Evolutionary conservation across 2,888 invertebrate genomes (phyloP).

Genomic region (Ichneumoninae sp.): DNA sequence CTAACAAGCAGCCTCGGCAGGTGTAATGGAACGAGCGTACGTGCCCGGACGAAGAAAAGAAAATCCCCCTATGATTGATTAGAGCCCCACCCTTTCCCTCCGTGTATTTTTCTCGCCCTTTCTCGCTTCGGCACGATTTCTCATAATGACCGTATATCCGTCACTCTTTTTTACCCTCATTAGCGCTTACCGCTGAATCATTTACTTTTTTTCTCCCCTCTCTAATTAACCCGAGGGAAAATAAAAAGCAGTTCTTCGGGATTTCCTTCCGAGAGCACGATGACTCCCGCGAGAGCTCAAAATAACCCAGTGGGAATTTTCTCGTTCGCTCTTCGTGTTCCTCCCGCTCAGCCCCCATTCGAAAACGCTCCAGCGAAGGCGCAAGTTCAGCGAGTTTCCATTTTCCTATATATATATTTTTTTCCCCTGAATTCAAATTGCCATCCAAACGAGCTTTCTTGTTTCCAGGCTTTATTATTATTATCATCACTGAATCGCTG

Average conservation of each 20-base stretch:
- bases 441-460: background rate
- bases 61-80: conserved; percentile 13
- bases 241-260: conserved; percentile 34
- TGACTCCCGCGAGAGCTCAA: conserved; percentile 40
- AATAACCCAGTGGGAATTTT: background rate
- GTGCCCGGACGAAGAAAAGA: background rate
- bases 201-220: conserved; percentile 34
- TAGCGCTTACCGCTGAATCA: conserved; percentile 43
- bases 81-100: background rate
- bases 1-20: background rate
- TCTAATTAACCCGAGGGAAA: conserved; percentile 53
- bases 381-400: background rate
- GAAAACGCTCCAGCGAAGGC: background rate
- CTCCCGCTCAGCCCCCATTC: background rate
- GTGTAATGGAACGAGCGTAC: conserved; percentile 1
- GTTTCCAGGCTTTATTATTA: background rate
- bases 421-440: background rate
- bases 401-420: background rate
- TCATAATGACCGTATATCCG: conserved; percentile 32
- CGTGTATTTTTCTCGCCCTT: background rate
- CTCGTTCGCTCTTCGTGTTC: background rate
- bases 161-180: conserved; percentile 35
- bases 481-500: background rate
- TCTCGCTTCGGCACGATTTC: conserved; percentile 28
- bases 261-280: conserved; percentile 5